phyloP scores from a whole-genome alignment of 2,113 vertebrate species.

The Ceuthmochares aereus region DNA sequence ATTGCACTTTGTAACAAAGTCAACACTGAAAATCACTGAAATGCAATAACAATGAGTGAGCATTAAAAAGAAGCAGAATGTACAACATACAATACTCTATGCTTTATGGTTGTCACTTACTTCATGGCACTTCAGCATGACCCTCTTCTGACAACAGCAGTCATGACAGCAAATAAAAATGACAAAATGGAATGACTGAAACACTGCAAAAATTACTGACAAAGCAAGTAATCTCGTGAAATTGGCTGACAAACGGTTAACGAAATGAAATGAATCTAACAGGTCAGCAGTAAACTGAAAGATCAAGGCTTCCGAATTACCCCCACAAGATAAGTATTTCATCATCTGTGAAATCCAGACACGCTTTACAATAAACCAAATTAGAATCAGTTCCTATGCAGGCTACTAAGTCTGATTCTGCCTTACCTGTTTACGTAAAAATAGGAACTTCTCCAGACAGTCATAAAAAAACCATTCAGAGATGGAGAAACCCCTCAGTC shows the following conservation, averaged over 20 bases:
- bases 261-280: not conserved
- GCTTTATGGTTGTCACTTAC: slow-evolving; percentile 66
- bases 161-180: slow-evolving; percentile 75
- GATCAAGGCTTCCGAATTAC: not conserved
- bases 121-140: slow-evolving; percentile 69
- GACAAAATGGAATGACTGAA: slow-evolving; percentile 76
- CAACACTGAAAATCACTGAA: slow-evolving; percentile 3
- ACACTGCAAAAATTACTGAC: slow-evolving; percentile 34
- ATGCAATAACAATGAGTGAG: slow-evolving; percentile 3
- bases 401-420: not conserved
- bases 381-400: not conserved
- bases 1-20: not conserved
- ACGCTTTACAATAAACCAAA: not conserved
- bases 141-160: slow-evolving; percentile 78
- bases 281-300: not conserved
- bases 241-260: not conserved
- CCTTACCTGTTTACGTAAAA: slow-evolving; percentile 1
- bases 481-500: not conserved
- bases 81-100: not conserved
- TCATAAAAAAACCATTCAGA: not conserved
- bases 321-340: not conserved
- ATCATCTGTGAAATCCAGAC: not conserved
- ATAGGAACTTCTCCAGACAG: not conserved
- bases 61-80: slow-evolving; percentile 45
- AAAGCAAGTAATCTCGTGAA: slow-evolving; percentile 36